These are phyloP conservation scores for Pachypsylla venusta DNA, from an alignment of 1,140 invertebrate genomes.

Conservation along the genomic window DNA sequence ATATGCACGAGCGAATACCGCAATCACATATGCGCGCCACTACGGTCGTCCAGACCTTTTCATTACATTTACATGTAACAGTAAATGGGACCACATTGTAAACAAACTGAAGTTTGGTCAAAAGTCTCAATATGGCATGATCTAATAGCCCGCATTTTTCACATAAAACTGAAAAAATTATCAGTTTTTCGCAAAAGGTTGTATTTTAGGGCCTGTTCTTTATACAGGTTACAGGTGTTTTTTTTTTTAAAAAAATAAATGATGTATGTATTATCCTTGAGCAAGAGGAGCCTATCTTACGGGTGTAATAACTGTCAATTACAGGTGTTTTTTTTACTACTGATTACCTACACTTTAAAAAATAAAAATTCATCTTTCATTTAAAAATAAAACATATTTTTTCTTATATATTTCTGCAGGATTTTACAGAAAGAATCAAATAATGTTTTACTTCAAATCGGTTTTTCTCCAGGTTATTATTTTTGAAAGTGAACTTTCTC, in stretches of 20 bases:
- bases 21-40: slow-evolving; percentile 30
- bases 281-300: neutral
- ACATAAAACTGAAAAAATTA: slow-evolving; percentile 13
- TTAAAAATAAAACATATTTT: neutral
- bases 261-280: neutral
- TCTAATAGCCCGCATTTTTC: slow-evolving; percentile 12
- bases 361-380: neutral
- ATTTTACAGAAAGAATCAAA: too few species aligned
- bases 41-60: slow-evolving; percentile 29
- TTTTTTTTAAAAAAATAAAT: neutral
- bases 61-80: slow-evolving; percentile 18
- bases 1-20: slow-evolving; percentile 32
- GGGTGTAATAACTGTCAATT: neutral
- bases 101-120: neutral
- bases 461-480: neutral
- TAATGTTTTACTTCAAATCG: neutral
- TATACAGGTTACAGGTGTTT: too few species aligned
- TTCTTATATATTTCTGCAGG: too few species aligned
- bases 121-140: neutral
- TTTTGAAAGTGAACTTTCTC: neutral
- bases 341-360: neutral
- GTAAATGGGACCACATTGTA: slow-evolving; percentile 6
- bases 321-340: neutral
- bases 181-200: slow-evolving; percentile 3
- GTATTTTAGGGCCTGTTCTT: slow-evolving; percentile 13